A percentile compares a stretch with the other conserved stretches of the same genome.
phyloP scores from a whole-genome alignment of 2,888 invertebrate species.

The Smittia aterrima region DNA sequence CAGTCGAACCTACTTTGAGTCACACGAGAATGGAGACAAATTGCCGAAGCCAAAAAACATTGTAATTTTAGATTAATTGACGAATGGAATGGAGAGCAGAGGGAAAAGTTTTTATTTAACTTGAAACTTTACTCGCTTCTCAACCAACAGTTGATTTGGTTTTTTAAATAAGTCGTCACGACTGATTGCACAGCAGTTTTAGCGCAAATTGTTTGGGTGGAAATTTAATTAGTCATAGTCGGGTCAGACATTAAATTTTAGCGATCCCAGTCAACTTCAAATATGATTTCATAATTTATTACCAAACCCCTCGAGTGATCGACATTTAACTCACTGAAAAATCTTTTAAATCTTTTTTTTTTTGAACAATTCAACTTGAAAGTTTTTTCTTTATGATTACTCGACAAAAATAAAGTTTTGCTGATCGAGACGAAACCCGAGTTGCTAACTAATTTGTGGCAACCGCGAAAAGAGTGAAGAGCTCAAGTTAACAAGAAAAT shows the following conservation, averaged over 20 bases:
- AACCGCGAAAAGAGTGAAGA: background rate
- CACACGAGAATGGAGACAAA: background rate
- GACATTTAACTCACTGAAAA: too few species aligned
- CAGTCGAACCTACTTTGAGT: background rate
- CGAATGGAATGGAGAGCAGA: background rate
- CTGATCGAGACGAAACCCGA: background rate
- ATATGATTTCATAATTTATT: too few species aligned
- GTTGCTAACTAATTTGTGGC: background rate
- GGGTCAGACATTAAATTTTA: background rate
- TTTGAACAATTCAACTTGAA: background rate
- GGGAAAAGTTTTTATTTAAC: background rate
- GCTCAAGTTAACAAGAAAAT: conserved; percentile 17
- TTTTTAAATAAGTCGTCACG: background rate
- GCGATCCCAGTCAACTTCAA: too few species aligned
- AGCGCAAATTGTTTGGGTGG: background rate
- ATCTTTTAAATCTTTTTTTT: too few species aligned
- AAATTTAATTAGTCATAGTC: conserved; percentile 2
- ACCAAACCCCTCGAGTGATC: too few species aligned
- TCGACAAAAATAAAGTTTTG: background rate
- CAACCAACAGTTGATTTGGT: background rate
- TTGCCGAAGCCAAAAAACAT: background rate
- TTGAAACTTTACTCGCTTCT: background rate
- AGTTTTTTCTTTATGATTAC: background rate
- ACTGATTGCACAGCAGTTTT: background rate
- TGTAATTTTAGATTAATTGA: background rate